Conservation (phyloP, 2,113 vertebrate genomes). For the Xyliphius kryptos region DNA sequence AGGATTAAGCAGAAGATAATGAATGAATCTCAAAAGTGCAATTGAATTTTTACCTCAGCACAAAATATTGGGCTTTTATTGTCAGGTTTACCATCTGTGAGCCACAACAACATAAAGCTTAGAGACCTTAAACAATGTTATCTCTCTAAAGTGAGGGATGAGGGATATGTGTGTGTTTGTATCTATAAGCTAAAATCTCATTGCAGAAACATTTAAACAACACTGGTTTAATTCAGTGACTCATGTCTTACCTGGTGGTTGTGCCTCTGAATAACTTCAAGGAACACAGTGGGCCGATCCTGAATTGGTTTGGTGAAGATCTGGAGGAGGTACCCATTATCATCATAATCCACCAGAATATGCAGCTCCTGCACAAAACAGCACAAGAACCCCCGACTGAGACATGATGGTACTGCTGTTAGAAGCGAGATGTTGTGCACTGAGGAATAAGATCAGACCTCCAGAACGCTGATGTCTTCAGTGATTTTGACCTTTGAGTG, state of each 20-base stretch:
- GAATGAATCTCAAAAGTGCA: conserved; percentile 8
- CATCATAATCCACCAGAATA: conserved; percentile 90
- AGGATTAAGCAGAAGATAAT: no score
- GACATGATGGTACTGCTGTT: background rate
- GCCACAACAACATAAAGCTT: no score
- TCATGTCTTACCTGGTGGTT: conserved; percentile 82
- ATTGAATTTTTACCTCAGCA: background rate
- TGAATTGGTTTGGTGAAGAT: conserved; percentile 96
- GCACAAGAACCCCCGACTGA: background rate
- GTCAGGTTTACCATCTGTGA: no score
- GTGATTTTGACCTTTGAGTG: conserved; percentile 77
- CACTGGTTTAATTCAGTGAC: no score
- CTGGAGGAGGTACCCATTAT: conserved; percentile 91
- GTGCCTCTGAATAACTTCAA: conserved; percentile 91
- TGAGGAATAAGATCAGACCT: conserved; percentile 58
- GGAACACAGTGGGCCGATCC: conserved; percentile 91
- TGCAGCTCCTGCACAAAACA: conserved; percentile 73
- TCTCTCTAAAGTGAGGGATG: no score
- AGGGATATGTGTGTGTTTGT: no score
- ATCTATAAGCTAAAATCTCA: no score
- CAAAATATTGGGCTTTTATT: no score
- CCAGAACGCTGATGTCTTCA: conserved; percentile 75
- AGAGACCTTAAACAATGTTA: no score
- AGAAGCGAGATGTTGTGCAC: background rate
- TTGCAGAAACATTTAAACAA: no score